Conservation (phyloP, 2,888 invertebrate genomes). For the Oligia latruncula region DNA sequence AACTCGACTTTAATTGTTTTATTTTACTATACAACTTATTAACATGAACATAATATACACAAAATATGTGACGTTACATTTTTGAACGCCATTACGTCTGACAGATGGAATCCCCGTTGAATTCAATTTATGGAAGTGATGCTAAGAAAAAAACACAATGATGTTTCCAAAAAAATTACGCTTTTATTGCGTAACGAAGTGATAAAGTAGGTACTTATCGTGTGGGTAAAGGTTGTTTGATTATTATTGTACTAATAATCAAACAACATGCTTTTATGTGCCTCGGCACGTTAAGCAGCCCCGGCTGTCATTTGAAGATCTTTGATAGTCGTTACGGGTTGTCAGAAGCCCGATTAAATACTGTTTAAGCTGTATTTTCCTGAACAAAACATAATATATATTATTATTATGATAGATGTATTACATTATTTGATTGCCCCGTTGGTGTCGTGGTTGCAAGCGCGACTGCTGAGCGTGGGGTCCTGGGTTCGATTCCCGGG, state of each 20-base stretch:
- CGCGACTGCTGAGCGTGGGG: too few relatives aligned
- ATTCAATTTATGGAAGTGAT: conserved; percentile 35
- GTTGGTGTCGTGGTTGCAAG: too few relatives aligned
- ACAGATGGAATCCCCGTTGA: conserved; percentile 28
- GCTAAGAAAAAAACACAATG: not conserved
- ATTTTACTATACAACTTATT: conserved; percentile 1
- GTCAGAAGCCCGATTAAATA: not conserved
- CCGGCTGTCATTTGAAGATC: too few relatives aligned
- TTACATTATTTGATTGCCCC: not conserved
- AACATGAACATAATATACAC: not conserved
- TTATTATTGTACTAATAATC: not conserved
- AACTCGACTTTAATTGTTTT: conserved; percentile 20
- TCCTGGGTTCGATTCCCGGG: too few relatives aligned
- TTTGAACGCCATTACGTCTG: conserved; percentile 10
- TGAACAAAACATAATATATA: not conserved
- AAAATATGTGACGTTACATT: conserved; percentile 41
- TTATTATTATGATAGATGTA: not conserved
- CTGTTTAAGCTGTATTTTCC: not conserved
- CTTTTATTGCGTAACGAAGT: not conserved
- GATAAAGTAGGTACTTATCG: not conserved
- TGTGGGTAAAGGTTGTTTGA: not conserved
- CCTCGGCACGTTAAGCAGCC: not conserved
- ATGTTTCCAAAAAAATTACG: conserved; percentile 22
- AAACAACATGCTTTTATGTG: not conserved
- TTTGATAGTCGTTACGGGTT: not conserved